phyloP scores from a whole-genome alignment of 1,140 invertebrate species.

The Vanessa atalanta region DNA sequence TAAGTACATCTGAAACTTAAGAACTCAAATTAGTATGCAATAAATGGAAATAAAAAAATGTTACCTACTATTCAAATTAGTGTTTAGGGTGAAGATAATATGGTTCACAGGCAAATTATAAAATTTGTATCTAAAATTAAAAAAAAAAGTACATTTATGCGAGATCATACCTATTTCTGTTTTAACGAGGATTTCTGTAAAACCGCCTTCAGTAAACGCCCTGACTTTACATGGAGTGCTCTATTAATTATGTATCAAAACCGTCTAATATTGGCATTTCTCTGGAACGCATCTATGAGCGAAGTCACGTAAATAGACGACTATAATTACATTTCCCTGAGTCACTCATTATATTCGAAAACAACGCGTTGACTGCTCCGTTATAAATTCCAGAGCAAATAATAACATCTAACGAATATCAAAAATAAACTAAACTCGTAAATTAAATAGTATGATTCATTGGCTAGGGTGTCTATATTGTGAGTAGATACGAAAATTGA shows the following conservation, averaged over 20 bases:
- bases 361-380: conserved; percentile 32
- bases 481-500: not conserved
- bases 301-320: conserved; percentile 28
- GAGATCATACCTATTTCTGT: too few species aligned
- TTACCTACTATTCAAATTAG: too few species aligned
- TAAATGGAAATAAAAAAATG: too few species aligned
- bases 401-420: conserved; percentile 34
- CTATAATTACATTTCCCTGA: conserved; percentile 31
- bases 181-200: too few species aligned
- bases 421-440: conserved; percentile 31
- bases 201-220: too few species aligned
- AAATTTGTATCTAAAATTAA: too few species aligned
- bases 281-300: conserved; percentile 18
- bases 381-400: conserved; percentile 40
- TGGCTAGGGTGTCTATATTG: not conserved
- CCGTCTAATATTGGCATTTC: conserved; percentile 13
- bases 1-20: too few species aligned
- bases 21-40: too few species aligned
- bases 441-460: conserved; percentile 32
- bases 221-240: not conserved
- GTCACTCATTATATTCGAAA: conserved; percentile 32
- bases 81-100: too few species aligned
- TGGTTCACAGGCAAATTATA: too few species aligned
- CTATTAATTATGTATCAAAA: not conserved
- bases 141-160: too few species aligned